These are phyloP conservation scores for Ophiothrix spiculata DNA, from an alignment of 35 echinoderm and acorn worm genomes.

Conservation along the genomic window DNA sequence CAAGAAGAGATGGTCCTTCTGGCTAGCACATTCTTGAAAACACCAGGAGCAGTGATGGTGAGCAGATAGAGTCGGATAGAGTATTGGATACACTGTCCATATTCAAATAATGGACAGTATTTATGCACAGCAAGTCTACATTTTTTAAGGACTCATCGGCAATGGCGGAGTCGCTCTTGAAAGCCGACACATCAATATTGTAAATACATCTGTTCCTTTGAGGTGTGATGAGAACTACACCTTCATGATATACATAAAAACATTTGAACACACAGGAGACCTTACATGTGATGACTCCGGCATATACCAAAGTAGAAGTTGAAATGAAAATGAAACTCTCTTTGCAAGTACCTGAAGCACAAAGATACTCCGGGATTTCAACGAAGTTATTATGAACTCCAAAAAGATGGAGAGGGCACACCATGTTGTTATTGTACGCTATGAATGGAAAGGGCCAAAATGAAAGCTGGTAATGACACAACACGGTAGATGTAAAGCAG, in stretches of 20 bases:
- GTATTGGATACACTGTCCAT: background rate
- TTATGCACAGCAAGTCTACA: background rate
- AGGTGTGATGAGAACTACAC: background rate
- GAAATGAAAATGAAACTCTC: background rate
- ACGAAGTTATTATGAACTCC: background rate
- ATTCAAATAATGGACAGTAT: background rate
- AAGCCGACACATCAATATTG: background rate
- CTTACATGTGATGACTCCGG: background rate
- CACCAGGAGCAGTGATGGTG: background rate
- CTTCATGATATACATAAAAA: background rate
- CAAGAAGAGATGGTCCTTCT: background rate
- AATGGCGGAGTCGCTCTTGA: background rate
- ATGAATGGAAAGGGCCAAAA: background rate
- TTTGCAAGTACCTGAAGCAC: background rate
- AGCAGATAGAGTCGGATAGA: background rate
- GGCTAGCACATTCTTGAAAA: background rate
- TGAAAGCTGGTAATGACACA: background rate
- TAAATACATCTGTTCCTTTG: background rate
- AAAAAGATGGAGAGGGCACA: no score
- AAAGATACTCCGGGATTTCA: background rate
- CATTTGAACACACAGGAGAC: background rate
- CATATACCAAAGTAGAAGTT: background rate
- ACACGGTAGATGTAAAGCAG: background rate
- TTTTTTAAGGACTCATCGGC: background rate
- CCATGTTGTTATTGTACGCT: no score